Percentiles rank a stretch among this genome's conserved stretches.
Conservation (phyloP, 2,888 invertebrate genomes). For the Nineta flava region DNA sequence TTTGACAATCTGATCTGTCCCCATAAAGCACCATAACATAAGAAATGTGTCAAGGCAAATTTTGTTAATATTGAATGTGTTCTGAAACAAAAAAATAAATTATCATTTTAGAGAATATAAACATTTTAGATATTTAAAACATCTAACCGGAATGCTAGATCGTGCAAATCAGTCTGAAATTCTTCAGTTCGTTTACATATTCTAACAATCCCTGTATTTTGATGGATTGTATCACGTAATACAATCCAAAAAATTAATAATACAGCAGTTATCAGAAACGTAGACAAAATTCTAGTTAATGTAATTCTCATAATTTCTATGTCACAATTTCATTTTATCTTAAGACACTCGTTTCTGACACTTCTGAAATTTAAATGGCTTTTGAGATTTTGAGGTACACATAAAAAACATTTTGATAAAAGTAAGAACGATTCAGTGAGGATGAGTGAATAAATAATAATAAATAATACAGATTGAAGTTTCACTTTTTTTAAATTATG, state of each 20-base stretch:
- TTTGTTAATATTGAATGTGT: conserved; percentile 27
- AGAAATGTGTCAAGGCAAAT: conserved; percentile 32
- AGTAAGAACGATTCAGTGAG: too few relatives aligned
- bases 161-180: conserved; percentile 20
- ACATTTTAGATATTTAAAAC: not conserved
- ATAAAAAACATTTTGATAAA: too few relatives aligned
- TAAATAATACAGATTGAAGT: too few relatives aligned
- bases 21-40: conserved; percentile 40
- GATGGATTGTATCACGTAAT: conserved; percentile 13
- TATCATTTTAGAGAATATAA: conserved; percentile 4
- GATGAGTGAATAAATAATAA: too few relatives aligned
- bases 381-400: too few relatives aligned
- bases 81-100: conserved; percentile 16
- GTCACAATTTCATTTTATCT: too few relatives aligned
- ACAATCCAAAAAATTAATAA: conserved; percentile 17
- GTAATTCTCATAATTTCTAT: conserved; percentile 4
- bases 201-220: conserved; percentile 15
- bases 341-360: too few relatives aligned
- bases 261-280: conserved; percentile 13
- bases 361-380: too few relatives aligned
- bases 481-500: too few relatives aligned
- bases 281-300: conserved; percentile 8
- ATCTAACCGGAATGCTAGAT: conserved; percentile 19
- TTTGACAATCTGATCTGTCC: conserved; percentile 33
- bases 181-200: conserved; percentile 21